phyloP scores from a whole-genome alignment of 2,113 vertebrate genomes.

The Ursus arctos region DNA sequence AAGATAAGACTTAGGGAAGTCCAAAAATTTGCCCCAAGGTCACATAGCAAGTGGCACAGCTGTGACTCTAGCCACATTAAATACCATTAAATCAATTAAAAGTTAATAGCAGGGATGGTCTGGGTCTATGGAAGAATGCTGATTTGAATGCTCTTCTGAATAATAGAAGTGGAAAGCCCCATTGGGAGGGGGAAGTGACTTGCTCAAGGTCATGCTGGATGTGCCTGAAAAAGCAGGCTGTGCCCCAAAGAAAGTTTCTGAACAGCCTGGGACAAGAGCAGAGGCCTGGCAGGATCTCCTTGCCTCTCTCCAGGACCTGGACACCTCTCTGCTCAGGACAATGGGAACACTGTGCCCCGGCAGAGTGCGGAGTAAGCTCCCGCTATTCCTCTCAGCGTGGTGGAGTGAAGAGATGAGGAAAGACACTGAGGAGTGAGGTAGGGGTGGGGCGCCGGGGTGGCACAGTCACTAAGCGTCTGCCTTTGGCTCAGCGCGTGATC shows the following conservation, averaged over 20 bases:
- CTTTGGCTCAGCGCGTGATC: too few relatives aligned
- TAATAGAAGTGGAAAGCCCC: neutral
- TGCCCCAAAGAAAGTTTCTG: neutral
- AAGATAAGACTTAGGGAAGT: neutral
- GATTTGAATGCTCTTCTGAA: neutral
- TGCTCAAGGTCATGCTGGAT: neutral
- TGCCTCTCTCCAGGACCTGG: neutral
- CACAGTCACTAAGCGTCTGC: too few relatives aligned
- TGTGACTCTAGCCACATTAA: neutral
- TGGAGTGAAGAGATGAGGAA: neutral
- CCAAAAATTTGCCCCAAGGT: conserved; percentile 3
- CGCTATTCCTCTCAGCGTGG: neutral
- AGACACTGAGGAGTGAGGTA: neutral
- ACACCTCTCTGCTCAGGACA: conserved; percentile 54
- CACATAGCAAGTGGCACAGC: neutral
- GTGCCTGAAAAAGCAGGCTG: neutral
- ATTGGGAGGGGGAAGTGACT: neutral
- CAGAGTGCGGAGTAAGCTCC: neutral
- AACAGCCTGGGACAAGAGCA: neutral
- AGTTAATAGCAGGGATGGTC: neutral
- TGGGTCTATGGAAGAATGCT: neutral
- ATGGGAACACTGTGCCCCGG: neutral
- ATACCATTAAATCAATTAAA: neutral
- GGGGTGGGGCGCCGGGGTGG: neutral
- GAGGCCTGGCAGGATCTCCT: neutral